Base-by-base conservation (phyloP, 2,888 invertebrate species). In the Papilio gigon region DNA sequence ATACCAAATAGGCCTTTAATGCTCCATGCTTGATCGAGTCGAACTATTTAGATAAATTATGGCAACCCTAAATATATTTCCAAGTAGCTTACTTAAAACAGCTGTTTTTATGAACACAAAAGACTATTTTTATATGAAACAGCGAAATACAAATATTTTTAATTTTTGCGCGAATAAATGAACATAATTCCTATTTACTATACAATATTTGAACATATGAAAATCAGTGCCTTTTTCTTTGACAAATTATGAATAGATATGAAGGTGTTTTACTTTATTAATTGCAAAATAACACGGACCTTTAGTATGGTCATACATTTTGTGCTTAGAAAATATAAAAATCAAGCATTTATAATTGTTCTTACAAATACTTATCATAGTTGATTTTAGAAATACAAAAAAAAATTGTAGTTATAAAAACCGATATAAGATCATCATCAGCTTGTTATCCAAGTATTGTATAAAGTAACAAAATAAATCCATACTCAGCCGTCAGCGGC, bases 401-500 rank as follows among this genome's bases (percentile, higher is more conserved):
- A 56, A 56, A 30, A n/a, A 27, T 50, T 20, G 14, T 11, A 17
- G 8, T 30, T 3, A 53, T 17, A 33, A 58, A 58, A 58, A 14
- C 2, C 20, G 14, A 53, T 27, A 59, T 6, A 58, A 59, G n/a
- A 37, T 59, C 11, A 33, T 59, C 22, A 59, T 22, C 53, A 53
- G 22, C 12, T 37, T 35, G 17, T 22, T 2, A 17, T 59, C 6
- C 0, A 9, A 22, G 14, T 37, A 5, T 37, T 59, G 37, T 30
- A 42, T 42, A 58, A 22, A 53, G 35, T 44, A 63, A 73, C 64
- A 68, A 69, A 74, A 80, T 77, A 84, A 84, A 86, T 84, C 80
- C 80, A 85, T 84, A 86, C 83, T 85, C 85, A 88, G 78, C 80
- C 81, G 77, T 78, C 80, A 79, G 79, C 78, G 78, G 35, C 25